These are phyloP conservation scores for Leptoclinus maculatus DNA, from an alignment of 2,797 vertebrate species.

Conservation along the genomic window DNA sequence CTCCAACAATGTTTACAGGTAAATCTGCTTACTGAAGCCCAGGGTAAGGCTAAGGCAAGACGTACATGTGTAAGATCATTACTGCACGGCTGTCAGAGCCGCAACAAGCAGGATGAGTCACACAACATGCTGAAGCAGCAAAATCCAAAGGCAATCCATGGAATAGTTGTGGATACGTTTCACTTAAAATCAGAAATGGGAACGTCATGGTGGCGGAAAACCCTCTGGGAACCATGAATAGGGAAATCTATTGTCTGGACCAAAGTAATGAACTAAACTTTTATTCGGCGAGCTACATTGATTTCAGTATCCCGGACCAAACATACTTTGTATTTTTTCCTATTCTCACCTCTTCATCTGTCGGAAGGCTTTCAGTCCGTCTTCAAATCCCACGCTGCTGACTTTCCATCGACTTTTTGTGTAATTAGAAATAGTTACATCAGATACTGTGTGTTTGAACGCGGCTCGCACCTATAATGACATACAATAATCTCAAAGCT, in stretches of 20 bases:
- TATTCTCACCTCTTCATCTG: neutral
- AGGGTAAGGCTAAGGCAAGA: conserved; percentile 17
- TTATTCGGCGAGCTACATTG: no score
- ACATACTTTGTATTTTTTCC: neutral
- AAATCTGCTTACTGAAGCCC: conserved; percentile 25
- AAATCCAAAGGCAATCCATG: neutral
- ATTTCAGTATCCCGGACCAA: neutral
- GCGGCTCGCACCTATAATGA: conserved; percentile 43
- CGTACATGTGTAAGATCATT: conserved; percentile 47
- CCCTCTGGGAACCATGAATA: neutral
- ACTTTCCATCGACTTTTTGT: conserved; percentile 53
- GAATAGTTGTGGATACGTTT: neutral
- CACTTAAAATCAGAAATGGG: neutral
- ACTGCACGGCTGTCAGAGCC: conserved; percentile 36
- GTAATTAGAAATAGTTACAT: conserved; percentile 52
- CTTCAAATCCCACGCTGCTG: conserved; percentile 5
- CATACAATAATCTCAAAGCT: conserved; percentile 56
- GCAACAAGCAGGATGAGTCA: conserved; percentile 14
- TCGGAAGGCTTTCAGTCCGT: conserved; percentile 2
- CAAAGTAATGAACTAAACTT: neutral
- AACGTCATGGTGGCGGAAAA: neutral
- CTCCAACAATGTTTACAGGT: conserved; percentile 34
- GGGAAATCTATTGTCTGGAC: neutral
- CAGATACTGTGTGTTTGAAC: conserved; percentile 26
- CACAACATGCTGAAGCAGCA: neutral